phyloP scores from a whole-genome alignment of 2,797 vertebrate genomes.

The Petrocephalus schoutedeni region DNA sequence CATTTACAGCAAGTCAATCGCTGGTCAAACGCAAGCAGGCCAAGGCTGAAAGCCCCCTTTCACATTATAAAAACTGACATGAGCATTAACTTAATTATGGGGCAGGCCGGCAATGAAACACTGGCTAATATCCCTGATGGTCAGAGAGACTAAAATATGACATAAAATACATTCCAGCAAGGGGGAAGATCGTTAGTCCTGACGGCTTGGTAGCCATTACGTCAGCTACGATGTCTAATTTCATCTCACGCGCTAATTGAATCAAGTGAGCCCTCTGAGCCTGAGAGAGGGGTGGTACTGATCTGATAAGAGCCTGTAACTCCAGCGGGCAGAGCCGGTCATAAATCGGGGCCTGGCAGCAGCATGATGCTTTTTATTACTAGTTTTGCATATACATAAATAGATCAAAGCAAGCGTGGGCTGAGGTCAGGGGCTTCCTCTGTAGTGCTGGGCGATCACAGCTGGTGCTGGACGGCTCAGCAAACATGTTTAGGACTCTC shows the following conservation, averaged over 20 bases:
- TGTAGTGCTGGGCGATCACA: not conserved
- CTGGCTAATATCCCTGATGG: not conserved
- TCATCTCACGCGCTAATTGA: conserved; percentile 9
- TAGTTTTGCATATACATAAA: conserved; percentile 22
- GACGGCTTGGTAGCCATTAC: conserved; percentile 11
- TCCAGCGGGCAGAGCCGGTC: conserved; percentile 10
- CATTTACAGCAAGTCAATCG: not conserved
- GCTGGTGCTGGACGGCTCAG: not conserved
- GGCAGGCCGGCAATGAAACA: not conserved
- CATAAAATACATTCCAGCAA: conserved; percentile 21
- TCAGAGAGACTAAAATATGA: conserved; percentile 9
- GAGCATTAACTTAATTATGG: conserved; percentile 21
- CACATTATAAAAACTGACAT: not conserved
- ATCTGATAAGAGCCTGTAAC: conserved; percentile 17
- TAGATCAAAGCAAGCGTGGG: not conserved
- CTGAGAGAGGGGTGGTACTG: conserved; percentile 4
- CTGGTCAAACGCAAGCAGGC: not conserved
- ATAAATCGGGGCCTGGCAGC: conserved; percentile 12
- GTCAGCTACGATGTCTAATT: conserved; percentile 15
- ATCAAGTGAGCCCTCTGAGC: not conserved
- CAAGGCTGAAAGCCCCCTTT: not conserved
- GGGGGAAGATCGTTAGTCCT: conserved; percentile 16
- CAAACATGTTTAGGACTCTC: not conserved
- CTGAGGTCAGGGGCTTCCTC: not conserved
- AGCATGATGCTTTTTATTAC: conserved; percentile 11